phyloP scores from a whole-genome alignment of 2,113 vertebrate genomes.

The Uropsilus gracilis region DNA sequence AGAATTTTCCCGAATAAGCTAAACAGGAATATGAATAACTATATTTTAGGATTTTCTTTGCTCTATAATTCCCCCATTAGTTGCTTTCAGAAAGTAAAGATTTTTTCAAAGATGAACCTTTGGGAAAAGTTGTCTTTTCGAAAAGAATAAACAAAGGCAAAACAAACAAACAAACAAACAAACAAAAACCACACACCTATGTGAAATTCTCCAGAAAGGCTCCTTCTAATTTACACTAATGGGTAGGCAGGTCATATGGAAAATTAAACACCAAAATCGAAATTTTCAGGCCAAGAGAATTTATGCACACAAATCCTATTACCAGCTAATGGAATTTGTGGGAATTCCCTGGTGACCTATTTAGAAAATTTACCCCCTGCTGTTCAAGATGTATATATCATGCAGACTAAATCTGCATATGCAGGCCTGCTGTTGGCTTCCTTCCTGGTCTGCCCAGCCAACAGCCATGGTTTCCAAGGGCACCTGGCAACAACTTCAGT shows the following conservation, averaged over 20 bases:
- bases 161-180: neutral
- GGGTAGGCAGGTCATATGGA: constrained; percentile 68
- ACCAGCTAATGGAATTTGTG: constrained; percentile 79
- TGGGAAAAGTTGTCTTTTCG: constrained; percentile 32
- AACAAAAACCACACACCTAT: neutral
- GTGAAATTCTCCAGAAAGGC: constrained; percentile 61
- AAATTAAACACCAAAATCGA: constrained; percentile 74
- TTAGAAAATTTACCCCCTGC: constrained; percentile 61
- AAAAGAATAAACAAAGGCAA: constrained; percentile 53
- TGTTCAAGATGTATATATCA: constrained; percentile 71
- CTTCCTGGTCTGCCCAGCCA: neutral
- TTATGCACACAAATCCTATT: constrained; percentile 80
- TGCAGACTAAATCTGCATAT: constrained; percentile 14
- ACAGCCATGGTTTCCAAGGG: constrained; percentile 2
- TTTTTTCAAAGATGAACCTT: constrained; percentile 58
- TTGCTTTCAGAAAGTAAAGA: constrained; percentile 47
- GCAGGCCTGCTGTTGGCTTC: neutral
- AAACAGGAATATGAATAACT: neutral
- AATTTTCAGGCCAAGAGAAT: constrained; percentile 67
- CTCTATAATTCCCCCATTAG: neutral
- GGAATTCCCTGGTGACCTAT: constrained; percentile 54
- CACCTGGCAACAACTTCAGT: constrained; percentile 25
- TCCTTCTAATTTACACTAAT: constrained; percentile 62
- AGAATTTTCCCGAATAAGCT: neutral
- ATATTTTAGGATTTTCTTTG: constrained; percentile 54